These are phyloP conservation scores for Heliconius himera DNA, from an alignment of 1,140 invertebrate species.

Conservation along the genomic window DNA sequence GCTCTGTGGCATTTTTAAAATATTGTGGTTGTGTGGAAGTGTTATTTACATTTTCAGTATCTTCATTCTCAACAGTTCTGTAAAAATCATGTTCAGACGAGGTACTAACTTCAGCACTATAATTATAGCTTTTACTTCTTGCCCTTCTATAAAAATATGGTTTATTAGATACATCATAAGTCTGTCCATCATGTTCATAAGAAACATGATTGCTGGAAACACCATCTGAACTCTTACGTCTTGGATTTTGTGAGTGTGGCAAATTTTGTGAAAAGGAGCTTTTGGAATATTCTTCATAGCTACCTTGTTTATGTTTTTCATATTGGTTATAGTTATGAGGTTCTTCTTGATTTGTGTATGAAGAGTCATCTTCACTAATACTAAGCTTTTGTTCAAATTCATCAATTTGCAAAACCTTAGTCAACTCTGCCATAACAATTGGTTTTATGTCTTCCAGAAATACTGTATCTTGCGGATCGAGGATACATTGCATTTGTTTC, in stretches of 20 bases:
- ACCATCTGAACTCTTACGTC: constrained; percentile 28
- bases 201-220: constrained; percentile 20
- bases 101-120: constrained; percentile 37
- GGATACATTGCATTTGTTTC: constrained; percentile 76
- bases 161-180: constrained; percentile 39
- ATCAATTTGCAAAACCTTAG: constrained; percentile 66
- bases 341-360: constrained; percentile 33
- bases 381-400: constrained; percentile 55
- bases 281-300: constrained; percentile 45
- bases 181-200: constrained; percentile 22
- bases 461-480: constrained; percentile 75
- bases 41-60: constrained; percentile 19
- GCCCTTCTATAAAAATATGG: constrained; percentile 54
- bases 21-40: constrained; percentile 41
- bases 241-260: constrained; percentile 31
- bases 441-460: constrained; percentile 75
- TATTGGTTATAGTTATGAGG: constrained; percentile 39
- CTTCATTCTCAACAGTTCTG: constrained; percentile 12
- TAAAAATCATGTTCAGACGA: constrained; percentile 43
- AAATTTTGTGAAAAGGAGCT: constrained; percentile 26
- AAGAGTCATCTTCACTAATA: constrained; percentile 41
- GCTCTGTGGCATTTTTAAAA: constrained; percentile 57
- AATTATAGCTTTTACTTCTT: constrained; percentile 48
- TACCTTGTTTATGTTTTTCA: constrained; percentile 39
- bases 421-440: constrained; percentile 73